phyloP scores from a whole-genome alignment of 2,888 invertebrate genomes.

The Incurvaria masculella region DNA sequence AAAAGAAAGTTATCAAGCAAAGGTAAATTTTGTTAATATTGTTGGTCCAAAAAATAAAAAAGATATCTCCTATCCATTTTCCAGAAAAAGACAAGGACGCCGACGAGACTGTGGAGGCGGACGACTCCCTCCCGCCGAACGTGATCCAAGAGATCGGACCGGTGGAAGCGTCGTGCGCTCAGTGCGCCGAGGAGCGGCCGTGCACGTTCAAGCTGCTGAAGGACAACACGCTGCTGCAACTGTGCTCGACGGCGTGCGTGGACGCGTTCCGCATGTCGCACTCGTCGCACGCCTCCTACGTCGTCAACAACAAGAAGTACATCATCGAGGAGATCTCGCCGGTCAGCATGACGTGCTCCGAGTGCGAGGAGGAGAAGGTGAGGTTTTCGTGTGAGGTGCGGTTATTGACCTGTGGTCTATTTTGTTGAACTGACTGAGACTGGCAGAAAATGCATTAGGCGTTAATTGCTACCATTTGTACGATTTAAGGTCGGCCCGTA shows the following conservation, averaged over 20 bases:
- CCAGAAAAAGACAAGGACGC: slow-evolving; percentile 48
- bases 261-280: slow-evolving; percentile 37
- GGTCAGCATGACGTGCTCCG: slow-evolving; percentile 30
- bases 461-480: too few species aligned
- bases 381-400: too few species aligned
- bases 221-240: slow-evolving; percentile 28
- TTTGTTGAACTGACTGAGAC: too few species aligned
- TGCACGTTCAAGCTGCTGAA: slow-evolving; percentile 35
- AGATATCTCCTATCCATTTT: too few species aligned
- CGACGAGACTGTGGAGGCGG: slow-evolving; percentile 42
- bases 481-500: too few species aligned
- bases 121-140: slow-evolving; percentile 29
- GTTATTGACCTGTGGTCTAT: too few species aligned
- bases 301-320: slow-evolving; percentile 26
- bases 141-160: slow-evolving; percentile 40
- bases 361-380: slow-evolving; percentile 41
- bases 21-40: too few species aligned
- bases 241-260: slow-evolving; percentile 53
- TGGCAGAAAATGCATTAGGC: too few species aligned
- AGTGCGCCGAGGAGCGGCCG: slow-evolving; percentile 33
- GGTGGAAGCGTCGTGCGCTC: slow-evolving; percentile 37
- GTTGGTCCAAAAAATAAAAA: too few species aligned
- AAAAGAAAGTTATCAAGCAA: too few species aligned
- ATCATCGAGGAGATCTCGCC: slow-evolving; percentile 39
- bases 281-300: slow-evolving; percentile 20